Evolutionary conservation across 2,888 invertebrate genomes (phyloP), one percentile per base, ranked within the genome.

Genomic region (Ferdinandea cuprea): DNA sequence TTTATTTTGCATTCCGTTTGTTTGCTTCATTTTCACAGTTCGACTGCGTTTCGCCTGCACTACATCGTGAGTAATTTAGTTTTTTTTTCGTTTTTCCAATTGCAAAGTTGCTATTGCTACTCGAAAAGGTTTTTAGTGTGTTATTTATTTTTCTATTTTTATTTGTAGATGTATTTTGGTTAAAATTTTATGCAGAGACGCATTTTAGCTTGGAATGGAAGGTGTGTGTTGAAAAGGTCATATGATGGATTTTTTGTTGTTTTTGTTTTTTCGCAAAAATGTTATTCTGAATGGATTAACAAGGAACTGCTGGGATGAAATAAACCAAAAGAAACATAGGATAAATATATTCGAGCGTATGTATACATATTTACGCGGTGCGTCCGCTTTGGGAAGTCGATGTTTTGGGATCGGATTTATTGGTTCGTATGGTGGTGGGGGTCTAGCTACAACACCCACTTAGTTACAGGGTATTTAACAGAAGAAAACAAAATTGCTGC

Each of bases 21-120:
- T 32, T 42, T 25, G 2, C 25, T 25, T 40, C 17, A 52, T 52
- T 52, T 65, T 65, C 52, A 42, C 52, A 30, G n/a, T 65, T 63
- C 35, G 5, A 48, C 9, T 21, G 28, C 28, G 8, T 19, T 65
- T 52, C 19, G 8, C 19, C 19, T 44, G 44, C 44, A 44, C n/a
- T 17, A 7, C 11, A 9, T n/a, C n/a, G 17, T 28, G 21, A 25
- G 7, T 13, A 2, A 2, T 40, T 40, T 40, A 13, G 37, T 13
- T 25, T 46, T 61, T 61, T 13, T 25, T 46, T 61, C 46, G 15
- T 54, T 42, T 30, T 42, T 28, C n/a, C 21, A 40, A 17, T 50
- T 35, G 15, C 2, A 13, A 40, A 40, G 13, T 42, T 50, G 11
- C n/a, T 17, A 30, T 37, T 21, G 21, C 35, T 48, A 52, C 42